Base-by-base conservation (phyloP, 1,140 invertebrate species). In the Diprion similis region DNA sequence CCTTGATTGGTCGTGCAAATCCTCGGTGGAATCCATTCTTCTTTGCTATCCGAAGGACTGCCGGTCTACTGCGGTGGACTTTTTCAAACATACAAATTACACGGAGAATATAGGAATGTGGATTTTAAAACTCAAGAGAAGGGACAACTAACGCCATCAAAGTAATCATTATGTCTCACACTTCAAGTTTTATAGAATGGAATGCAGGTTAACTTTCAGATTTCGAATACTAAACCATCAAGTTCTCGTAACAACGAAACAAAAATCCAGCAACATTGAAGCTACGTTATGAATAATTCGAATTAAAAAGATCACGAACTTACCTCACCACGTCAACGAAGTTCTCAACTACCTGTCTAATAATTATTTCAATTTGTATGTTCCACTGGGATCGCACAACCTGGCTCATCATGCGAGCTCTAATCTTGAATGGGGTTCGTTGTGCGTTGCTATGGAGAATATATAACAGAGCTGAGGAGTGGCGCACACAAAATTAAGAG, bases 361-460 rank as follows among this genome's bases (percentile, higher is more conserved):
- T 59, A 17, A 9, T 59, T 15, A 59, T 59, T 59, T 17, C 51
- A 6, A 59, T 59, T 59, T 9, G n/a, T 59, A 59, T 59, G 51
- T 59, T 59, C 11, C 11, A 59, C 11, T 59, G 51, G 7, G n/a
- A 59, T 59, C 51, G 51, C n/a, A 0, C 0, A 59, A 59, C n/a
- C 51, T 59, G 11, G 0, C 51, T 8, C 51, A 13, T 15, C 51
- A 17, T 17, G 11, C 11, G 51, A 59, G 9, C 11, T 17, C 11
- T 59, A 59, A 17, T 59, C 51, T 4, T 8, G n/a, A 9, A 13
- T 59, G 11, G 24, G 3, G n/a, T 17, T 59, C 11, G 51, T 17
- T 59, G 11, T 59, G 51, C 51, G 51, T 59, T 59, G 51, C 51
- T 59, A 59, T 59, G 51, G 51, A 59, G 51, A 59, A 59, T 59